Conservation (phyloP, 2,797 vertebrate species). For the Acipenser ruthenus region DNA sequence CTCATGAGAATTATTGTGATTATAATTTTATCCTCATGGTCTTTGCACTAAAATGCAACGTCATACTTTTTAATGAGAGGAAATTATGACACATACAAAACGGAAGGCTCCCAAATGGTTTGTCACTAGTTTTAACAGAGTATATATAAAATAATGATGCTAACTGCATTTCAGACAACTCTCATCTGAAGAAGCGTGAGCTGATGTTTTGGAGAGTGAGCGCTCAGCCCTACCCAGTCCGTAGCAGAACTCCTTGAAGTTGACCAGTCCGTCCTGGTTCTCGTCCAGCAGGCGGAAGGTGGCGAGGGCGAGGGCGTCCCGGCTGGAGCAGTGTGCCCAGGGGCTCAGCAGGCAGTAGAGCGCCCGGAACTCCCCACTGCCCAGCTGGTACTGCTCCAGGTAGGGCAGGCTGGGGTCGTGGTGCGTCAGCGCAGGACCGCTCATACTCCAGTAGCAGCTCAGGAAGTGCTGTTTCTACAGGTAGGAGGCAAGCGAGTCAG, state of each 20-base stretch:
- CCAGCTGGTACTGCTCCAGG: conserved; percentile 89
- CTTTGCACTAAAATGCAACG: no score
- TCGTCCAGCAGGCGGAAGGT: conserved; percentile 82
- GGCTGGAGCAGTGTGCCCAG: conserved; percentile 73
- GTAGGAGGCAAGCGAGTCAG: conserved; percentile 17
- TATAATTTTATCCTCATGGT: no score
- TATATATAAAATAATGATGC: no score
- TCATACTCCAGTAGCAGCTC: conserved; percentile 83
- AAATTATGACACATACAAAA: no score
- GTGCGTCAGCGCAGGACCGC: conserved; percentile 69
- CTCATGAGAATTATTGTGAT: no score
- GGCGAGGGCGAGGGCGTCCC: conserved; percentile 79
- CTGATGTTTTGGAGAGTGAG: neutral
- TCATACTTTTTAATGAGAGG: no score
- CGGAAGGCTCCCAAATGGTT: no score
- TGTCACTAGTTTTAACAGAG: no score
- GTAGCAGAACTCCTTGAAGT: conserved; percentile 88
- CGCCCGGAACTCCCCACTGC: conserved; percentile 78
- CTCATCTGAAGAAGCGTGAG: neutral
- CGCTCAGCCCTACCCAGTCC: conserved; percentile 62
- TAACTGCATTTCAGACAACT: no score
- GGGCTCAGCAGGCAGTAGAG: conserved; percentile 83
- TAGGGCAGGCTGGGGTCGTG: conserved; percentile 91
- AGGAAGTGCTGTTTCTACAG: conserved; percentile 89
- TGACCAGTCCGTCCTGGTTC: conserved; percentile 78